These are phyloP conservation scores for Synodontis membranacea DNA, from an alignment of 2,113 vertebrate species.

Conservation along the genomic window DNA sequence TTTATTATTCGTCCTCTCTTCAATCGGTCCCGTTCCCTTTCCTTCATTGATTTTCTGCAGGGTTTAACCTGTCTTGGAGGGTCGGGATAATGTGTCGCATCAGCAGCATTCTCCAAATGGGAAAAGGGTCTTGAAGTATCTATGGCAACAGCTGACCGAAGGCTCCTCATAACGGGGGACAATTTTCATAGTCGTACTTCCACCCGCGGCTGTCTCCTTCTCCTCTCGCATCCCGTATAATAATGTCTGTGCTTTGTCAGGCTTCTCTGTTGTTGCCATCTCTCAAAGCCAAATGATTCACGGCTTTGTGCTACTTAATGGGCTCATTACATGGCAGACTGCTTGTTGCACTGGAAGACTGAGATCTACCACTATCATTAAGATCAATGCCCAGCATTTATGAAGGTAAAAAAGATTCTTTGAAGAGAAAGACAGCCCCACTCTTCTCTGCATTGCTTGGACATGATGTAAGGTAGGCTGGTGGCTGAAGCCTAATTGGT, in stretches of 20 bases:
- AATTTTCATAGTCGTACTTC: conserved; percentile 48
- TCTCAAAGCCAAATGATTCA: conserved; percentile 39
- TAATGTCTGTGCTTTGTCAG: conserved; percentile 44
- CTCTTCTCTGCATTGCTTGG: conserved; percentile 5
- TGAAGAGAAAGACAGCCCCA: conserved; percentile 23
- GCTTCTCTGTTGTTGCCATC: conserved; percentile 40
- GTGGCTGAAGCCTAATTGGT: conserved; percentile 46
- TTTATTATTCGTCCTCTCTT: not conserved
- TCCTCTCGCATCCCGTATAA: conserved; percentile 42
- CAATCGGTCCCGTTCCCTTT: conserved; percentile 1
- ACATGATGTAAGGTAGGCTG: conserved; percentile 36
- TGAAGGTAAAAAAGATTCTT: conserved; percentile 43
- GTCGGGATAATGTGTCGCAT: conserved; percentile 44
- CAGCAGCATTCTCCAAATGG: conserved; percentile 41
- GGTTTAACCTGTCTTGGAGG: conserved; percentile 46
- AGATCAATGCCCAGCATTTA: conserved; percentile 53
- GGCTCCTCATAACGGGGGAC: conserved; percentile 47
- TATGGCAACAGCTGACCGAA: conserved; percentile 54
- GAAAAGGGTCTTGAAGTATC: conserved; percentile 51
- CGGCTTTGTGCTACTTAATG: conserved; percentile 47
- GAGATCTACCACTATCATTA: conserved; percentile 55
- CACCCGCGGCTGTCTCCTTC: conserved; percentile 38
- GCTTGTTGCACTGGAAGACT: conserved; percentile 46
- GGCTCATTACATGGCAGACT: conserved; percentile 51
- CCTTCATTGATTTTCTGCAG: conserved; percentile 42